These are phyloP conservation scores for Pseudoatta argentina DNA, from an alignment of 1,140 invertebrate species.

Conservation along the genomic window DNA sequence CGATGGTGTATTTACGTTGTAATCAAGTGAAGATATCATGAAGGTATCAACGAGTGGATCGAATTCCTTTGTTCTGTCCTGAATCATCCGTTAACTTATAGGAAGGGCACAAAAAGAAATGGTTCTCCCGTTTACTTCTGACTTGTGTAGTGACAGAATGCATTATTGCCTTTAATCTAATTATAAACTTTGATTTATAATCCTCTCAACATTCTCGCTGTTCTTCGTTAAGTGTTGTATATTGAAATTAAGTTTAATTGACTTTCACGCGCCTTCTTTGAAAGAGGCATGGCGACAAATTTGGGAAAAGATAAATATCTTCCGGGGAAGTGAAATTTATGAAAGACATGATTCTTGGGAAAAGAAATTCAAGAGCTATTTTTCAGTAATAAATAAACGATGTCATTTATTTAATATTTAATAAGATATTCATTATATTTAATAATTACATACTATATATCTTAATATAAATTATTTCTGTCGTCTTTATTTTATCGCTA, in stretches of 20 bases:
- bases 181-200: slow-evolving; percentile 34
- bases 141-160: not conserved
- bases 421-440: not conserved
- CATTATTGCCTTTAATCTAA: slow-evolving; percentile 9
- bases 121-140: not conserved
- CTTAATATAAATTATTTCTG: not conserved
- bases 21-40: slow-evolving; percentile 24
- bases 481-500: not conserved
- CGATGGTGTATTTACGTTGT: slow-evolving; percentile 46
- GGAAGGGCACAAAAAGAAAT: not conserved
- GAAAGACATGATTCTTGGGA: not conserved
- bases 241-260: slow-evolving; percentile 39
- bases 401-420: not conserved
- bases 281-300: not conserved
- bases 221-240: slow-evolving; percentile 2
- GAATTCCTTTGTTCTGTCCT: not conserved
- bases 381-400: slow-evolving; percentile 15
- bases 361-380: not conserved
- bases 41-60: not conserved
- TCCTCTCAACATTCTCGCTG: not conserved
- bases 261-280: not conserved
- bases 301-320: not conserved
- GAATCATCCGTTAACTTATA: not conserved
- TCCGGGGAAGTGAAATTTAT: slow-evolving; percentile 8
- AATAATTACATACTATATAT: not conserved